Base-by-base conservation (phyloP, 1,140 invertebrate species). In the Pissodes strobi region DNA sequence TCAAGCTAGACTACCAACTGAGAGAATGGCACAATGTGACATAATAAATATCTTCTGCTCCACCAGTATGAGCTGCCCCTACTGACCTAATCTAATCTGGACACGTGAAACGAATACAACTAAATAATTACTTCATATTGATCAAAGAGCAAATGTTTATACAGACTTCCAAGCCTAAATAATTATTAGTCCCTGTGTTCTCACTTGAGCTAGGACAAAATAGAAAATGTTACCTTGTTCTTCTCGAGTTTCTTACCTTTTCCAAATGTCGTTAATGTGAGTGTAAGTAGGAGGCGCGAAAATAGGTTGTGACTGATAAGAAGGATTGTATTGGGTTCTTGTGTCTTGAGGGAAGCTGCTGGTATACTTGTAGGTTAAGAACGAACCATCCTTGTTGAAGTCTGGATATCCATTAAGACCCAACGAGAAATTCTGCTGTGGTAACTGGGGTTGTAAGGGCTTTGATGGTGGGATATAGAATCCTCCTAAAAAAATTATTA, bases 341-440 rank as follows among this genome's bases (percentile, higher is more conserved):
- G 9, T 25, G 15, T 17, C 15, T 10, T 41, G 64, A 6, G 67
- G 69, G 15, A 68, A 60, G 58, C 64, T 69, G 15, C 66, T 70
- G 0, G 69, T 66, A 37, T 70, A 69, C 64, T 74, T 74, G 58
- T 72, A 73, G 30, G 67, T 76, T 37, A 68, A 38, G 17, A 66
- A 61, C 5, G 53, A 13, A 3, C 63, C 63, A 41, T 65, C 63
- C 19, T 59, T 65, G 17, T 60, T 65, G 48, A 57, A 56, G 12
- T 69, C 58, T 6, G 70, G 66, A 41, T 69, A 72, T 9, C 71
- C 72, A 9, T 49, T 41, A 25, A 72, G 67, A 30, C 18, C 49
- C 12, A 52, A 43, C 2, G 65, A 64, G 41, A 57, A 67, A 41
- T 74, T 73, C 8, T 59, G 51, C 45, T 45, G 34, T 1, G 48